Conservation (phyloP, 2,113 vertebrate genomes). For the Ibidorhyncha struthersii region DNA sequence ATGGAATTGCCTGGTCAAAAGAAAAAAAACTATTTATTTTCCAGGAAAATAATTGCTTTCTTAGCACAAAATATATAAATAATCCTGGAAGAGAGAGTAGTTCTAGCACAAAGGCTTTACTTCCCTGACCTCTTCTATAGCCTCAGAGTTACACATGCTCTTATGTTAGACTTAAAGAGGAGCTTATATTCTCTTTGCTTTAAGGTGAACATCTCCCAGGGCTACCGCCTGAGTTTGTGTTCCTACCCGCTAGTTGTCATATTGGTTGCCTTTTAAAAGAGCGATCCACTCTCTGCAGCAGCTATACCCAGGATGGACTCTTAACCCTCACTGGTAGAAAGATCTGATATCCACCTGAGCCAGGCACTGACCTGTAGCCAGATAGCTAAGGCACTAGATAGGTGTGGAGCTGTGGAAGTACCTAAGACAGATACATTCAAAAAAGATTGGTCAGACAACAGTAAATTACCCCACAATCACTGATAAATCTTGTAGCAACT, state of each 20-base stretch:
- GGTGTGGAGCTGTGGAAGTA: not conserved
- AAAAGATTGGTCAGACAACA: not conserved
- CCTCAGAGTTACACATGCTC: not conserved
- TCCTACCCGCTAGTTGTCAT: not conserved
- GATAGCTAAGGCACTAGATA: not conserved
- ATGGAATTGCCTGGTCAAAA: not conserved
- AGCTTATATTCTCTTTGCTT: not conserved
- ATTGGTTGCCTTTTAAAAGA: not conserved
- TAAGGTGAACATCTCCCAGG: not conserved
- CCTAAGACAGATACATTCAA: not conserved
- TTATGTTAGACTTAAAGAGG: not conserved
- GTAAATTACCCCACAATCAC: not conserved
- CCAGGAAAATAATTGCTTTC: not conserved
- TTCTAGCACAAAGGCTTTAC: not conserved
- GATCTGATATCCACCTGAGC: not conserved
- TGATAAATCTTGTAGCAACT: not conserved
- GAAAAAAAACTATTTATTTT: not conserved
- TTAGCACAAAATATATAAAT: not conserved
- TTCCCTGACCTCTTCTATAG: not conserved
- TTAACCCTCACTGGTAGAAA: not conserved
- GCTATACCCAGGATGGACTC: not conserved
- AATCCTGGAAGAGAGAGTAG: not conserved
- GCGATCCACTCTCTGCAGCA: not conserved
- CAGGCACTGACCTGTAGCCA: not conserved
- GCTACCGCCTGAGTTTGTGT: not conserved